Evolutionary conservation across 2,113 vertebrate genomes (phyloP).

Genomic region (Sturnira hondurensis): DNA sequence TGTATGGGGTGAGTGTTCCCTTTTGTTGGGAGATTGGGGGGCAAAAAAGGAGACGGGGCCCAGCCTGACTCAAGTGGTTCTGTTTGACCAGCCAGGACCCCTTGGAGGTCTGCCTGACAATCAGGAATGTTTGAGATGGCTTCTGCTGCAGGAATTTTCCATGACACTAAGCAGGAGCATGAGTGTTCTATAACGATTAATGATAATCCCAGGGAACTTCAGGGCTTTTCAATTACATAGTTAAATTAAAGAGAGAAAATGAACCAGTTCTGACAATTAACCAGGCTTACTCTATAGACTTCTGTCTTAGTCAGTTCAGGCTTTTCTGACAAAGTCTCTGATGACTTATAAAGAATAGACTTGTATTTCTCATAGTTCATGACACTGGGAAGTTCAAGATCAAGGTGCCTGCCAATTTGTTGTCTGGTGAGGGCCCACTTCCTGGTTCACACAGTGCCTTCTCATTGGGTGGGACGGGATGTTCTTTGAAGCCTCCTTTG

Average conservation of each 20-base stretch:
- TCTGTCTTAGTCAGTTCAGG: neutral
- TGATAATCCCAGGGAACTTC: neutral
- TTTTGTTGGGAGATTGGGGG: neutral
- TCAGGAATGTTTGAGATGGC: neutral
- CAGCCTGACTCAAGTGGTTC: neutral
- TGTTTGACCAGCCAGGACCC: neutral
- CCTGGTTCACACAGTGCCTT: neutral
- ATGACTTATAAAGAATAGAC: neutral
- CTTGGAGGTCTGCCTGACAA: neutral
- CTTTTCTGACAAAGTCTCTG: neutral
- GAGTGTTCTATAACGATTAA: neutral
- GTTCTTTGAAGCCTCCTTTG: neutral
- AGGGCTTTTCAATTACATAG: neutral
- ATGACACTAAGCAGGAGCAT: neutral
- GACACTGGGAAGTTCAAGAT: neutral
- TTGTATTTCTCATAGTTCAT: neutral
- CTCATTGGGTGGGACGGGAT: neutral
- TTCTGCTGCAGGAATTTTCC: neutral
- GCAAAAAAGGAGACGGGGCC: neutral
- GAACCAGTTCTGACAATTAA: neutral
- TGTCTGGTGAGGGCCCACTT: neutral
- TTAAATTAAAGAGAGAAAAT: neutral
- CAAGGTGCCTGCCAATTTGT: neutral
- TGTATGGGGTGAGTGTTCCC: neutral
- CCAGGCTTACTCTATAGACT: neutral